A percentile compares a stretch with the other conserved stretches of the same genome.
Conservation (phyloP, 2,113 vertebrate genomes). For the Leptobrachium leishanense region DNA sequence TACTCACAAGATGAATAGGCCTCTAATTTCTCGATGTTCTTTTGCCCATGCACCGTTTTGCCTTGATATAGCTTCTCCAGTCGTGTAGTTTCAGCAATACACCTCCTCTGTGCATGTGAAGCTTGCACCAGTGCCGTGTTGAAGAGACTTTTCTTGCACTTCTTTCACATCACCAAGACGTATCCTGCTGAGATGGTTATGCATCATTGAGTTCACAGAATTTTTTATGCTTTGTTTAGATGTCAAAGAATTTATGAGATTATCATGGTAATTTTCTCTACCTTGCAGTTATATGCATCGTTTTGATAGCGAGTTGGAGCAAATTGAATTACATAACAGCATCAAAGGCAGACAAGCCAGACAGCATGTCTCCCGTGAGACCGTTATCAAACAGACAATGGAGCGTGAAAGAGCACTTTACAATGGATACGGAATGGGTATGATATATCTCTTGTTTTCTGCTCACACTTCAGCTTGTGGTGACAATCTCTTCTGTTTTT, state of each 20-base stretch:
- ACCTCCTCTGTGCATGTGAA: no score
- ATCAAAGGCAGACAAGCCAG: slow-evolving; percentile 91
- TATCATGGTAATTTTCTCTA: slow-evolving; percentile 8
- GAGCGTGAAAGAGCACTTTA: slow-evolving; percentile 81
- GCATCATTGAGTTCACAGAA: neutral
- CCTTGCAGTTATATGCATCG: slow-evolving; percentile 83
- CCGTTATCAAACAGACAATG: slow-evolving; percentile 82
- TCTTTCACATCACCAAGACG: neutral
- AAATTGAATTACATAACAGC: slow-evolving; percentile 88
- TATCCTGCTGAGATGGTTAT: neutral
- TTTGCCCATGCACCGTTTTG: no score
- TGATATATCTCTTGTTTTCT: slow-evolving; percentile 40
- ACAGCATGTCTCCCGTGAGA: slow-evolving; percentile 82
- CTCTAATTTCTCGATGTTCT: no score
- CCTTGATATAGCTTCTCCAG: no score
- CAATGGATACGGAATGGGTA: slow-evolving; percentile 82
- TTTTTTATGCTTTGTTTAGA: neutral
- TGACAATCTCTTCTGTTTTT: no score
- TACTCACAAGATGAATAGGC: no score
- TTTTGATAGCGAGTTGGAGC: slow-evolving; percentile 85
- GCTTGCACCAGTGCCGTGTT: neutral
- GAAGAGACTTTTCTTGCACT: neutral
- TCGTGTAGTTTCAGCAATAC: no score
- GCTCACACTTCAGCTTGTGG: neutral
- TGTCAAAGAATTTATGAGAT: neutral